Percentiles rank a stretch among this genome's conserved stretches.
phyloP scores from a whole-genome alignment of 2,888 invertebrate genomes.

The Thereva unica region DNA sequence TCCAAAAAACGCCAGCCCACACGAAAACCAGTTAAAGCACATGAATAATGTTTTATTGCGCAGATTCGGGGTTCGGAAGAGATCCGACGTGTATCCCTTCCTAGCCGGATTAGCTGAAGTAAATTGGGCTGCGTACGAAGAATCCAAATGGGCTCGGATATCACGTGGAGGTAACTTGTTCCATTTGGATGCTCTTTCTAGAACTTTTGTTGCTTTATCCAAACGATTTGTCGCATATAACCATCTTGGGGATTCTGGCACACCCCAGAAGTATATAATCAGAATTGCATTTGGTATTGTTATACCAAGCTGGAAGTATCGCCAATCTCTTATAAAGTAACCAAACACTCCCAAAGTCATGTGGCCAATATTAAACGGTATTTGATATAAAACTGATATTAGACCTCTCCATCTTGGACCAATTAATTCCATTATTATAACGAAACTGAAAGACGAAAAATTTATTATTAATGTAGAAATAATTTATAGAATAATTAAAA shows the following conservation, averaged over 20 bases:
- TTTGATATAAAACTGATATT: slow-evolving; percentile 63
- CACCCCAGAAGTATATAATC: slow-evolving; percentile 65
- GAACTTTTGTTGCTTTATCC: slow-evolving; percentile 63
- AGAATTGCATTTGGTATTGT: slow-evolving; percentile 65
- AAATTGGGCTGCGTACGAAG: slow-evolving; percentile 54
- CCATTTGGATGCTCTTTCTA: slow-evolving; percentile 64
- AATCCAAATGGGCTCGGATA: slow-evolving; percentile 58
- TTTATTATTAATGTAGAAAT: too few relatives aligned
- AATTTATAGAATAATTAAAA: too few relatives aligned
- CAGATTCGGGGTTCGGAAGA: slow-evolving; percentile 72
- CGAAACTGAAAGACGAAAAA: slow-evolving; percentile 58
- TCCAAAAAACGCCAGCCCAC: slow-evolving; percentile 86
- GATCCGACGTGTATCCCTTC: slow-evolving; percentile 64
- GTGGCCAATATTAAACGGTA: slow-evolving; percentile 70
- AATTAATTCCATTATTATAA: slow-evolving; percentile 66
- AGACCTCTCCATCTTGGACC: slow-evolving; percentile 60
- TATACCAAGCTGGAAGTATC: slow-evolving; percentile 68
- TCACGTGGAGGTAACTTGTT: slow-evolving; percentile 61
- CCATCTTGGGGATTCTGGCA: slow-evolving; percentile 80
- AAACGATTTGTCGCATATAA: slow-evolving; percentile 67
- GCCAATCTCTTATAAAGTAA: slow-evolving; percentile 70
- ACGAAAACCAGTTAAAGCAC: slow-evolving; percentile 80
- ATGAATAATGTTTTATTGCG: slow-evolving; percentile 73
- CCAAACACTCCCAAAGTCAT: slow-evolving; percentile 64
- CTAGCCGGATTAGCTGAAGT: slow-evolving; percentile 52